These are phyloP conservation scores for Synergus japonicus DNA, from an alignment of 2,888 invertebrate species.

Conservation along the genomic window DNA sequence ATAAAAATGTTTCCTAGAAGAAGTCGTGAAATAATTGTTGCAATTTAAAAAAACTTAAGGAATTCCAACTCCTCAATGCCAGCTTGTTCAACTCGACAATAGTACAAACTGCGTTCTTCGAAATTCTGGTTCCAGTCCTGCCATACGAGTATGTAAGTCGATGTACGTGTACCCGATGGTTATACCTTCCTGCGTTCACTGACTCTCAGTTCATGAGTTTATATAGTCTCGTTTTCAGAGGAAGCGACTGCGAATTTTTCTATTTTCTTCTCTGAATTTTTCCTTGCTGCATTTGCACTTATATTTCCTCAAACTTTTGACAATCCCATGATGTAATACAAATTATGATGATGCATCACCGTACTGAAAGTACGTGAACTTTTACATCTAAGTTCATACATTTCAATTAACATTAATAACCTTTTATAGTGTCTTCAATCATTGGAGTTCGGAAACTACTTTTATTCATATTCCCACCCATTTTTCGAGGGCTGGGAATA, in stretches of 20 bases:
- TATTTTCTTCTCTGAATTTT: slow-evolving; percentile 12
- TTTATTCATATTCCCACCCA: not conserved
- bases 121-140: slow-evolving; percentile 33
- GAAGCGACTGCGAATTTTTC: not conserved
- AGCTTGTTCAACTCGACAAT: slow-evolving; percentile 18
- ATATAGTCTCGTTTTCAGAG: slow-evolving; percentile 18
- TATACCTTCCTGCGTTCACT: slow-evolving; percentile 27
- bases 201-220: slow-evolving; percentile 23
- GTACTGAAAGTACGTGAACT: not conserved
- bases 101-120: slow-evolving; percentile 34
- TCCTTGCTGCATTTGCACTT: not conserved
- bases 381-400: not conserved
- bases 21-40: not conserved
- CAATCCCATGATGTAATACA: not conserved
- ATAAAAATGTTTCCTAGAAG: slow-evolving; percentile 16
- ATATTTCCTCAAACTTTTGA: not conserved
- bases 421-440: no score
- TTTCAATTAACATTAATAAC: not conserved
- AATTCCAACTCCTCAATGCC: slow-evolving; percentile 2
- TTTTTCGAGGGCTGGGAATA: not conserved
- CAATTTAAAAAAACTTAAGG: slow-evolving; percentile 10
- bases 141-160: slow-evolving; percentile 27
- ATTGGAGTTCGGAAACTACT: not conserved
- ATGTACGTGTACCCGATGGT: not conserved
- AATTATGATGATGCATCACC: slow-evolving; percentile 12